Percentiles rank a stretch among this genome's conserved stretches.
Evolutionary conservation across 2,888 invertebrate species (phyloP).

Genomic region (Spicauda simplicius): DNA sequence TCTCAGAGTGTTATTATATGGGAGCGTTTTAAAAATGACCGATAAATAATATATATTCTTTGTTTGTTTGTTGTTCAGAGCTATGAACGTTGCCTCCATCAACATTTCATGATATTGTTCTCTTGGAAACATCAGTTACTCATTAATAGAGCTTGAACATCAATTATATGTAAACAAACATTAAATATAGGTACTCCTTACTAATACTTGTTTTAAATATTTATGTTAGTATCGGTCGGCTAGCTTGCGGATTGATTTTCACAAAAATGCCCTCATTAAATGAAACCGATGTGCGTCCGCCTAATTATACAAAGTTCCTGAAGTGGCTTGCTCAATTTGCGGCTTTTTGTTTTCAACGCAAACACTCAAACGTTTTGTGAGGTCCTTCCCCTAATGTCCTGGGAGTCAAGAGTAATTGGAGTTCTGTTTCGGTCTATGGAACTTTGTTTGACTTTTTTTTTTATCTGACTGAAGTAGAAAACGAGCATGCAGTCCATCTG

Average conservation of each 20-base stretch:
- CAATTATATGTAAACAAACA: background rate
- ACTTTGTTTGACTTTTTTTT: too few relatives aligned
- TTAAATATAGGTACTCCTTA: conserved; percentile 6
- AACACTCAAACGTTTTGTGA: conserved; percentile 40
- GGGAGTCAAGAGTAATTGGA: conserved; percentile 38
- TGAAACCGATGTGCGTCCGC: background rate
- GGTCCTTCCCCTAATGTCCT: conserved; percentile 37
- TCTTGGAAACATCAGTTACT: too few relatives aligned
- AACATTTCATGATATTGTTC: too few relatives aligned
- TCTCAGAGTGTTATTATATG: too few relatives aligned
- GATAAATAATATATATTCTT: too few relatives aligned
- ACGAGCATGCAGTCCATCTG: too few relatives aligned
- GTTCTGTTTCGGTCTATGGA: conserved; percentile 18
- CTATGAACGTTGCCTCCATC: too few relatives aligned
- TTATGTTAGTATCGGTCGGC: background rate
- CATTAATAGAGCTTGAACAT: too few relatives aligned
- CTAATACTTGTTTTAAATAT: background rate
- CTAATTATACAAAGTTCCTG: conserved; percentile 31
- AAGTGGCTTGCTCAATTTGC: conserved; percentile 39
- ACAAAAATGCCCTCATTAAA: conserved; percentile 15
- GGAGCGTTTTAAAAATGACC: too few relatives aligned
- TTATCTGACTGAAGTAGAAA: too few relatives aligned
- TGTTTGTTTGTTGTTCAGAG: too few relatives aligned
- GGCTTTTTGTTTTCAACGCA: conserved; percentile 37
- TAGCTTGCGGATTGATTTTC: conserved; percentile 19